Conservation (phyloP, 2,888 invertebrate genomes). For the Macropis europaea region DNA sequence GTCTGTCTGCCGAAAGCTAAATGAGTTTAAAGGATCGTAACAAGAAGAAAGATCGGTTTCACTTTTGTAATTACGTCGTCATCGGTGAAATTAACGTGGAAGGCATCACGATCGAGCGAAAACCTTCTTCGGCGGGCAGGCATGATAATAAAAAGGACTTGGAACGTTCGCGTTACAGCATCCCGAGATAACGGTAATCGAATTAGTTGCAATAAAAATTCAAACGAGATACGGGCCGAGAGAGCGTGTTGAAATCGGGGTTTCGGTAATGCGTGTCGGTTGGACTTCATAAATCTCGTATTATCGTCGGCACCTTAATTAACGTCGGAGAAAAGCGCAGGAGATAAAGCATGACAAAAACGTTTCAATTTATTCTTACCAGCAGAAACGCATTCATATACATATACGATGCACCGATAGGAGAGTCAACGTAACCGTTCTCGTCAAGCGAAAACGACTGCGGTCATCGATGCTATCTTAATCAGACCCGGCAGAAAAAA, state of each 20-base stretch:
- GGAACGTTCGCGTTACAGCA: too few relatives aligned
- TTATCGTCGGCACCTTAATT: slow-evolving; percentile 11
- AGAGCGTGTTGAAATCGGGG: not conserved
- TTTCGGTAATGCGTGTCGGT: not conserved
- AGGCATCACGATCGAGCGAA: too few relatives aligned
- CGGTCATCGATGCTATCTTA: slow-evolving; percentile 3
- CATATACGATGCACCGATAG: not conserved
- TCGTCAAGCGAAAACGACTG: not conserved
- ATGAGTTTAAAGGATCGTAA: not conserved
- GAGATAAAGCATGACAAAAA: slow-evolving; percentile 1
- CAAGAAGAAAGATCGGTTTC: too few relatives aligned
- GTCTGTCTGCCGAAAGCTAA: not conserved
- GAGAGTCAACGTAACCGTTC: not conserved
- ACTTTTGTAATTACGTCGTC: too few relatives aligned
- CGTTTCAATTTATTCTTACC: slow-evolving; percentile 7
- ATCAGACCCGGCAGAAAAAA: not conserved
- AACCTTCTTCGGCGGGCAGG: too few relatives aligned
- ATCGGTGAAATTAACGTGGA: too few relatives aligned
- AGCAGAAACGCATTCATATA: not conserved
- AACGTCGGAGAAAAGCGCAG: not conserved
- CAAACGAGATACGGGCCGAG: not conserved
- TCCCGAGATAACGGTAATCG: too few relatives aligned
- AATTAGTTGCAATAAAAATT: not conserved
- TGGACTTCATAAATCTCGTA: not conserved
- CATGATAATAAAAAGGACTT: too few relatives aligned